These are phyloP conservation scores for Deilephila porcellus DNA, from an alignment of 2,888 invertebrate species.

Conservation along the genomic window DNA sequence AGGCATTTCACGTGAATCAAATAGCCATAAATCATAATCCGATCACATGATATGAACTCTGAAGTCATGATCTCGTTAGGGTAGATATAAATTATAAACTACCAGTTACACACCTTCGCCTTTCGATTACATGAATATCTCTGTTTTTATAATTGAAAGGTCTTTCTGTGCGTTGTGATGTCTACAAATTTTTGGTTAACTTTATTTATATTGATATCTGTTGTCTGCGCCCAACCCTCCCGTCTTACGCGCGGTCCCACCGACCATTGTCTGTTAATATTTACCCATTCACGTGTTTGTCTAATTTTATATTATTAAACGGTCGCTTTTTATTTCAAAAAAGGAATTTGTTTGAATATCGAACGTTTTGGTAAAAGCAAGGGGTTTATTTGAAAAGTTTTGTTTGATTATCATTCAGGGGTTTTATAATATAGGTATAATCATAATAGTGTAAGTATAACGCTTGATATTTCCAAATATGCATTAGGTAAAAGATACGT, in stretches of 20 bases:
- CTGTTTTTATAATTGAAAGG: not conserved
- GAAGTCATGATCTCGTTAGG: no score
- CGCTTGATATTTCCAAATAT: not conserved
- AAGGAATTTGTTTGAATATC: slow-evolving; percentile 19
- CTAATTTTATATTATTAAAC: slow-evolving; percentile 31
- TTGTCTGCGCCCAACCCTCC: slow-evolving; percentile 39
- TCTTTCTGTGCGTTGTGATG: not conserved
- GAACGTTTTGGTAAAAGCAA: slow-evolving; percentile 38
- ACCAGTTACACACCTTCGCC: no score
- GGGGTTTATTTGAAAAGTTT: slow-evolving; percentile 6
- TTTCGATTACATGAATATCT: not conserved
- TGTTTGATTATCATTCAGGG: not conserved
- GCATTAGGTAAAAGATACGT: not conserved
- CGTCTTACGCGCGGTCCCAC: slow-evolving; percentile 42
- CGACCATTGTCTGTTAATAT: slow-evolving; percentile 54
- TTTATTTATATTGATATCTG: slow-evolving; percentile 41
- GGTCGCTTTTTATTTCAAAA: slow-evolving; percentile 8
- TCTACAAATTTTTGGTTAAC: slow-evolving; percentile 37
- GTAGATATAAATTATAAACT: no score
- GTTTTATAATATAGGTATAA: not conserved
- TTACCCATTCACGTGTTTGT: slow-evolving; percentile 42
- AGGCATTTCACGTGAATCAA: no score
- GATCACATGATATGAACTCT: no score
- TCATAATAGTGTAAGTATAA: not conserved
- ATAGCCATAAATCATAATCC: no score